Percentiles rank a stretch among this genome's conserved stretches.
These are phyloP conservation scores for Schizopygopsis pylzovi DNA, from an alignment of 2,797 vertebrate species.

Conservation along the genomic window DNA sequence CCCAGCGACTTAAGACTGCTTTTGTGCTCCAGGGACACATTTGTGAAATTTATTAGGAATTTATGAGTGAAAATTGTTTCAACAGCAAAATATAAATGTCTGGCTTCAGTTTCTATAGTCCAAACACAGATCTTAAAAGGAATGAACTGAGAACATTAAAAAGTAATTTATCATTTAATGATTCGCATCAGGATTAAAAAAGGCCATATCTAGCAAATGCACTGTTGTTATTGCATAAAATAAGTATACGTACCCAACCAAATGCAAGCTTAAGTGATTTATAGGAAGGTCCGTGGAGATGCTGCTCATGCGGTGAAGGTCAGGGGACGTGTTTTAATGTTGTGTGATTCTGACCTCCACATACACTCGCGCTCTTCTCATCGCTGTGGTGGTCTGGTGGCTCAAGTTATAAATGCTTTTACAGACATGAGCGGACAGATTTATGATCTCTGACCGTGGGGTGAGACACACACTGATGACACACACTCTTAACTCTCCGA, in stretches of 20 bases:
- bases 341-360: constrained; percentile 39
- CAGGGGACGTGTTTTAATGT: constrained; percentile 59
- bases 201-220: neutral
- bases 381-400: constrained; percentile 31
- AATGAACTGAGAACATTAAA: neutral
- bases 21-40: neutral
- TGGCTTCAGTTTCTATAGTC: neutral
- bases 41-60: neutral
- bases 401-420: constrained; percentile 47
- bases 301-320: constrained; percentile 39
- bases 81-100: neutral
- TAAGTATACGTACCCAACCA: neutral
- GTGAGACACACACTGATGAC: constrained; percentile 34
- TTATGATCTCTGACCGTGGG: constrained; percentile 41
- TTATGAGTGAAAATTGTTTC: neutral
- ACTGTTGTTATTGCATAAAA: constrained; percentile 2
- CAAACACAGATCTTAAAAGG: neutral
- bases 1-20: too few species aligned
- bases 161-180: neutral
- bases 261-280: constrained; percentile 11
- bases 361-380: constrained; percentile 20
- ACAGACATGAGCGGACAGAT: constrained; percentile 47
- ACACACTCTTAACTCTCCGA: constrained; percentile 10
- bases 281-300: neutral
- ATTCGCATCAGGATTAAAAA: neutral